Percentiles rank a stretch among this genome's conserved stretches.
These are phyloP conservation scores for Aulostomus chinensis DNA, from an alignment of 2,797 vertebrate species.

Conservation along the genomic window DNA sequence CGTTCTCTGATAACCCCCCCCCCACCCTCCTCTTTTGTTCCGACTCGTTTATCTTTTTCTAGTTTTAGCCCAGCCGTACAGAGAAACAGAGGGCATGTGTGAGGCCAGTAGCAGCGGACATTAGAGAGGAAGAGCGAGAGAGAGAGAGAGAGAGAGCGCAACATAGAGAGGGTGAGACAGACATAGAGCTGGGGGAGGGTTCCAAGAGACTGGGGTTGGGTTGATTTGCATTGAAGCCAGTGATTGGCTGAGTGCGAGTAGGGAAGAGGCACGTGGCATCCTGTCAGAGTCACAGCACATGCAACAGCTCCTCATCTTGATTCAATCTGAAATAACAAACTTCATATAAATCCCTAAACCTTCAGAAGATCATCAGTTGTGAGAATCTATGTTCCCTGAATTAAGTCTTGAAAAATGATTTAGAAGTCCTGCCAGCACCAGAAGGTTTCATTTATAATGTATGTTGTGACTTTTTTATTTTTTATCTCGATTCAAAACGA, in stretches of 20 bases:
- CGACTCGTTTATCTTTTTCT: conserved; percentile 1
- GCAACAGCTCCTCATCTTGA: no score
- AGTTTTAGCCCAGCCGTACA: conserved; percentile 1
- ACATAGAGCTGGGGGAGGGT: conserved; percentile 50
- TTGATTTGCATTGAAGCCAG: background rate
- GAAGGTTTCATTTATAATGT: no score
- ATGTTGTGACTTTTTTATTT: no score
- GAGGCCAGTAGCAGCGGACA: conserved; percentile 23
- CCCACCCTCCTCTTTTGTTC: background rate
- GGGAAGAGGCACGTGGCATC: background rate
- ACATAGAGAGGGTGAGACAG: conserved; percentile 9
- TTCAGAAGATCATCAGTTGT: no score
- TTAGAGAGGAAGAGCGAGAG: conserved; percentile 28
- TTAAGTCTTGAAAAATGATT: no score
- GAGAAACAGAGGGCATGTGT: conserved; percentile 5
- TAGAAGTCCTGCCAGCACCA: no score
- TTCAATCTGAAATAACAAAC: no score
- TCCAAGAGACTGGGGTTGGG: background rate
- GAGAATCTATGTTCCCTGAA: no score
- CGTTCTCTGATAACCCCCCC: conserved; percentile 1
- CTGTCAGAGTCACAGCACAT: background rate
- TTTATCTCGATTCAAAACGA: no score
- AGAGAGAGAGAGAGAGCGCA: conserved; percentile 12
- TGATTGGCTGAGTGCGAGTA: conserved; percentile 41
- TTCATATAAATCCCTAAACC: no score